These are phyloP conservation scores for Pseudomyrmex dendroicus DNA, from an alignment of 1,140 invertebrate species.

Conservation along the genomic window DNA sequence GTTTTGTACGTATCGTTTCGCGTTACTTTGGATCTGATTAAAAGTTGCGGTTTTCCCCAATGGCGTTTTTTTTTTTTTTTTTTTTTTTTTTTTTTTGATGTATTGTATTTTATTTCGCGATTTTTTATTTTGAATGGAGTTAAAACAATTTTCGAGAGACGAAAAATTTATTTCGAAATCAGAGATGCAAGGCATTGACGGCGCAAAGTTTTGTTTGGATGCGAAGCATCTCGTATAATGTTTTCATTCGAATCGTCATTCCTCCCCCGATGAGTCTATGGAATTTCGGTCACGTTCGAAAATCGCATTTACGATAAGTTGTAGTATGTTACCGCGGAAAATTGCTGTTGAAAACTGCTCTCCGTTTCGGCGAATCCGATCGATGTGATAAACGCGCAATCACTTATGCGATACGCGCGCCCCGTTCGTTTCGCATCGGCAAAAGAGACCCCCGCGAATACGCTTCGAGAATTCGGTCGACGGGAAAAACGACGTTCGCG, in stretches of 20 bases:
- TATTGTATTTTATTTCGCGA: too few species aligned
- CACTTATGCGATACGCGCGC: slow-evolving; percentile 37
- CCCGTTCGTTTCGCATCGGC: slow-evolving; percentile 14
- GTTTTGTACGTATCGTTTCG: too few species aligned
- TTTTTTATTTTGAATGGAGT: too few species aligned
- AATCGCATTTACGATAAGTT: slow-evolving; percentile 34
- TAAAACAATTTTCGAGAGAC: too few species aligned
- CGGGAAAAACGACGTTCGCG: slow-evolving; percentile 31
- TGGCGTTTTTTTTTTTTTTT: too few species aligned
- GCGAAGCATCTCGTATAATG: neutral
- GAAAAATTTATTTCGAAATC: neutral
- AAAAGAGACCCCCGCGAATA: neutral
- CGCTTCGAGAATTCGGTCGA: slow-evolving; percentile 37
- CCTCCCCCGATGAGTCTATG: neutral
- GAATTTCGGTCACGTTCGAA: slow-evolving; percentile 29
- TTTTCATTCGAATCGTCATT: neutral
- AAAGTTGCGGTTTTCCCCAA: too few species aligned
- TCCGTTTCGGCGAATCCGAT: neutral
- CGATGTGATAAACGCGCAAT: slow-evolving; percentile 13
- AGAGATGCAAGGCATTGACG: neutral
- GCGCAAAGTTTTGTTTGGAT: neutral
- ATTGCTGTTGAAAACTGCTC: slow-evolving; percentile 34
- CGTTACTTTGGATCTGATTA: too few species aligned
- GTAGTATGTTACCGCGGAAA: slow-evolving; percentile 28
- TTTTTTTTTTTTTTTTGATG: too few species aligned